These are phyloP conservation scores for Lymantria dispar DNA, from an alignment of 2,888 invertebrate genomes.

Conservation along the genomic window DNA sequence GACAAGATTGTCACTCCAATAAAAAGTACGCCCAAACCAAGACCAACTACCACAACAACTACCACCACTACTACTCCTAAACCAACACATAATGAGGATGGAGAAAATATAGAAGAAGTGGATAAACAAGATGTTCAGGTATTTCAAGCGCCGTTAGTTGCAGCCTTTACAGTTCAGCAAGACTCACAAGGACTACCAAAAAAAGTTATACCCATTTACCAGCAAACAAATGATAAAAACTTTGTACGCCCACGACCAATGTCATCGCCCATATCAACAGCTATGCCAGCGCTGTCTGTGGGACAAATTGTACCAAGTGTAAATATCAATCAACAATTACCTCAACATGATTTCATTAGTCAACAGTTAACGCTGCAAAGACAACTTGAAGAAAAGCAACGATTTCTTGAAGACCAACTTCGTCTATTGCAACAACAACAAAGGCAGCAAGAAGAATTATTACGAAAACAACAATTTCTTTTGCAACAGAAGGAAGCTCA, in stretches of 20 bases:
- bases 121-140: constrained; percentile 89
- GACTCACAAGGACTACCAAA: constrained; percentile 90
- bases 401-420: constrained; percentile 86
- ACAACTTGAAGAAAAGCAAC: constrained; percentile 85
- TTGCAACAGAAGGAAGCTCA: constrained; percentile 74
- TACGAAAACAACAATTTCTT: constrained; percentile 84
- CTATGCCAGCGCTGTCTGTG: constrained; percentile 36
- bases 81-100: constrained; percentile 86
- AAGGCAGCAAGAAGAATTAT: constrained; percentile 86
- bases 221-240: constrained; percentile 58
- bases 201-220: constrained; percentile 88
- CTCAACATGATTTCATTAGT: constrained; percentile 53
- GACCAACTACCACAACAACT: constrained; percentile 74
- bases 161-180: constrained; percentile 93
- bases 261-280: constrained; percentile 20
- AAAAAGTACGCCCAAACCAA: constrained; percentile 40
- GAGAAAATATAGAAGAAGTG: constrained; percentile 86
- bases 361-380: constrained; percentile 68
- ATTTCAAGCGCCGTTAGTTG: constrained; percentile 90
- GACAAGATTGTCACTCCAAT: constrained; percentile 41
- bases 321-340: constrained; percentile 38
- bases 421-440: constrained; percentile 85
- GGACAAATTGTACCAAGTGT: constrained; percentile 30
- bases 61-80: constrained; percentile 84
- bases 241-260: constrained; percentile 35